phyloP scores from a whole-genome alignment of 2,888 invertebrate species.

The Apantesis nais region DNA sequence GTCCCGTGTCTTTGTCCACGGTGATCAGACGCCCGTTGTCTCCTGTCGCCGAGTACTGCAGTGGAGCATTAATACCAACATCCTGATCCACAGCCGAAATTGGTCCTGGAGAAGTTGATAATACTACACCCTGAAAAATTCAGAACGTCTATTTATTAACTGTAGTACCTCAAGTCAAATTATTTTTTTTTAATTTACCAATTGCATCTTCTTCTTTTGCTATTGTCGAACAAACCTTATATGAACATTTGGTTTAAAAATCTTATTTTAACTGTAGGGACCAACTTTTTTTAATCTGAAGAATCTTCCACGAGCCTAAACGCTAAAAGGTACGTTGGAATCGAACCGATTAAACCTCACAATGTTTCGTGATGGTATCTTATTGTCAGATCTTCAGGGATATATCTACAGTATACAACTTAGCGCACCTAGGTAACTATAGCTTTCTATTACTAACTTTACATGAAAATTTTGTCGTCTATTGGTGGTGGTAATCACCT shows the following conservation, averaged over 20 bases:
- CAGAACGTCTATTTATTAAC: neutral
- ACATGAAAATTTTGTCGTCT: too few species aligned
- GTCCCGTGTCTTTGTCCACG: constrained; percentile 88
- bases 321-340: neutral
- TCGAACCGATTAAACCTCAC: neutral
- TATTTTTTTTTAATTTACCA: too few species aligned
- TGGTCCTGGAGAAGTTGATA: constrained; percentile 89
- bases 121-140: constrained; percentile 82
- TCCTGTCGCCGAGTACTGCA: constrained; percentile 89
- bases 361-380: neutral
- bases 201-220: too few species aligned
- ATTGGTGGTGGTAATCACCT: too few species aligned
- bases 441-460: too few species aligned
- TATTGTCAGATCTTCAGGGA: neutral
- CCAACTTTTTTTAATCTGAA: neutral
- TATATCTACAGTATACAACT: too few species aligned
- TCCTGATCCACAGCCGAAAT: constrained; percentile 94
- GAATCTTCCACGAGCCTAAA: neutral
- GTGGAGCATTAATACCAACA: constrained; percentile 90
- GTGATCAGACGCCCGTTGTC: constrained; percentile 86
- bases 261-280: neutral
- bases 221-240: too few species aligned
- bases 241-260: too few species aligned
- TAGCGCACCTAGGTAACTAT: too few species aligned
- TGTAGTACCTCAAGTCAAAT: neutral